Percentiles rank a stretch among this genome's conserved stretches.
Conservation (phyloP, 2,113 vertebrate genomes). For the human (Homo sapiens) region GRCh38 chr6:40754001-40754500, state of each 20-base stretch:
- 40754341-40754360: not conserved
- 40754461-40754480: slow-evolving; percentile 68
- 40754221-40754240: too few species aligned
- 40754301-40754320: not conserved
- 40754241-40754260: too few species aligned
- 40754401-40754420: not conserved
- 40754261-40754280: not conserved
- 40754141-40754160: not conserved
- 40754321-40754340: not conserved
- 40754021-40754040: not conserved
- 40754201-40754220: not conserved
- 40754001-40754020: not conserved
- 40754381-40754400: not conserved
- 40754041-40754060: not conserved
- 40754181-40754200: not conserved
- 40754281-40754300: not conserved
- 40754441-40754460: not conserved
- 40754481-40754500: slow-evolving; percentile 59
- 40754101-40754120: not conserved
- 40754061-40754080: not conserved
- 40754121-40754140: too few species aligned
- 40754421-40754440: rapidly evolving
- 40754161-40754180: not conserved
- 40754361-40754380: not conserved
- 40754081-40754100: not conserved